Conservation (phyloP, 2,113 vertebrate species). For the Plectropomus leopardus region DNA sequence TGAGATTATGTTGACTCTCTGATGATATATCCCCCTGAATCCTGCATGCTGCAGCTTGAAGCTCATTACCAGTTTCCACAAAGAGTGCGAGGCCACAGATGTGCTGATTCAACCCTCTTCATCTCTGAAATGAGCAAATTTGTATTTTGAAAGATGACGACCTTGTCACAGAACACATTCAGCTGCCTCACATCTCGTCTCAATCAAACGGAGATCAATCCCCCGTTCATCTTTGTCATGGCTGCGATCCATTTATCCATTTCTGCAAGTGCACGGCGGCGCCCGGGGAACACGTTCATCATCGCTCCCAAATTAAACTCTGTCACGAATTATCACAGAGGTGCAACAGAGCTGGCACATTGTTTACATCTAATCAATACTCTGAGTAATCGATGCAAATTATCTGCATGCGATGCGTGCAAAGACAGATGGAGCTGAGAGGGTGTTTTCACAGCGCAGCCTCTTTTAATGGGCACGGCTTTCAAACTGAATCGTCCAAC, state of each 20-base stretch:
- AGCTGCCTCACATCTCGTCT: neutral
- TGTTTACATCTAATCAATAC: conserved; percentile 62
- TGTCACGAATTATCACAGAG: conserved; percentile 39
- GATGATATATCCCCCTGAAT: no score
- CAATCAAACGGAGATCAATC: conserved; percentile 49
- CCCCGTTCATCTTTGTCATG: conserved; percentile 44
- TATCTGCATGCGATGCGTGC: conserved; percentile 45
- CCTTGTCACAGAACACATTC: neutral
- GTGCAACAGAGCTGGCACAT: conserved; percentile 34
- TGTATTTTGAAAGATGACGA: neutral
- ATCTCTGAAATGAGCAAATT: neutral
- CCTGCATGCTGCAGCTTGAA: no score
- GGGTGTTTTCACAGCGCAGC: conserved; percentile 41
- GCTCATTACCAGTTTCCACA: neutral
- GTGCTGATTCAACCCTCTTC: neutral
- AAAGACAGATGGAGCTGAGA: conserved; percentile 44
- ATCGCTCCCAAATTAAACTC: conserved; percentile 36
- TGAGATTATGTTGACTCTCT: no score
- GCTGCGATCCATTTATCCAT: conserved; percentile 6
- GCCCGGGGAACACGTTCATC: conserved; percentile 27
- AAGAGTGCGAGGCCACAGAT: neutral
- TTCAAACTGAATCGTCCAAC: conserved; percentile 41
- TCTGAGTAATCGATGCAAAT: conserved; percentile 41
- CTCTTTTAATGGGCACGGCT: conserved; percentile 57
- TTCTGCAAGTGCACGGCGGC: neutral